Percentiles rank a stretch among this genome's conserved stretches.
Conservation (phyloP, 2,888 invertebrate genomes). For the Aphidius colemani region DNA sequence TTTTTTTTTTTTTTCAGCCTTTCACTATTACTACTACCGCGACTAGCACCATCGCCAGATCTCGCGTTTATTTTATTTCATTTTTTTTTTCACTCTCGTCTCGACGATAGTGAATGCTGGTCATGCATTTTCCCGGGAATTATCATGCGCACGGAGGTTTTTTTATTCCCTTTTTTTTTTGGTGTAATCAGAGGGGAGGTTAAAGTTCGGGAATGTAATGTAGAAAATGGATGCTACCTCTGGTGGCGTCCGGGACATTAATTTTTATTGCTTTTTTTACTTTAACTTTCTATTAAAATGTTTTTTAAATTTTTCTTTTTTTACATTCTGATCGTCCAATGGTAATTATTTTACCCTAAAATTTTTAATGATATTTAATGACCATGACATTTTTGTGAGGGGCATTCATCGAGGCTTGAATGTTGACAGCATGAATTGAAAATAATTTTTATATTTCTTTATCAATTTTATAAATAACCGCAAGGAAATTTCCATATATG, state of each 20-base stretch:
- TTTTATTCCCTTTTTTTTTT: conserved; percentile 23
- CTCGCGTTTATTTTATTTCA: not conserved
- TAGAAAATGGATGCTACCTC: conserved; percentile 26
- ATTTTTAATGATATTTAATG: too few species aligned
- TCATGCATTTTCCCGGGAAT: conserved; percentile 31
- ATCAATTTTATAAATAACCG: too few species aligned
- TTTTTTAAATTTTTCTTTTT: not conserved
- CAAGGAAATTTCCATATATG: too few species aligned
- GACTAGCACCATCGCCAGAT: not conserved
- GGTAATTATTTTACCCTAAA: too few species aligned
- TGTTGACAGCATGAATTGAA: too few species aligned
- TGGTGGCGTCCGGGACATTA: conserved; percentile 36
- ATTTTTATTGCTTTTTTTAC: conserved; percentile 44
- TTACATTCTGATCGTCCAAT: too few species aligned
- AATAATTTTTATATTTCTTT: too few species aligned
- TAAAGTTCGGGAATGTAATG: conserved; percentile 21
- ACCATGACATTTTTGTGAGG: too few species aligned
- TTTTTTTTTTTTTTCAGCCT: not conserved
- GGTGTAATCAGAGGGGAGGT: conserved; percentile 31
- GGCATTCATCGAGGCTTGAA: too few species aligned
- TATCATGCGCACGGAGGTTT: conserved; percentile 24
- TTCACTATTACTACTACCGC: not conserved
- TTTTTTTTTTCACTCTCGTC: conserved; percentile 23
- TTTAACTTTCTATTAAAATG: not conserved
- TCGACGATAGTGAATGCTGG: conserved; percentile 29